These are phyloP conservation scores for Mormyrus lacerda DNA, from an alignment of 2,113 vertebrate genomes.

Conservation along the genomic window DNA sequence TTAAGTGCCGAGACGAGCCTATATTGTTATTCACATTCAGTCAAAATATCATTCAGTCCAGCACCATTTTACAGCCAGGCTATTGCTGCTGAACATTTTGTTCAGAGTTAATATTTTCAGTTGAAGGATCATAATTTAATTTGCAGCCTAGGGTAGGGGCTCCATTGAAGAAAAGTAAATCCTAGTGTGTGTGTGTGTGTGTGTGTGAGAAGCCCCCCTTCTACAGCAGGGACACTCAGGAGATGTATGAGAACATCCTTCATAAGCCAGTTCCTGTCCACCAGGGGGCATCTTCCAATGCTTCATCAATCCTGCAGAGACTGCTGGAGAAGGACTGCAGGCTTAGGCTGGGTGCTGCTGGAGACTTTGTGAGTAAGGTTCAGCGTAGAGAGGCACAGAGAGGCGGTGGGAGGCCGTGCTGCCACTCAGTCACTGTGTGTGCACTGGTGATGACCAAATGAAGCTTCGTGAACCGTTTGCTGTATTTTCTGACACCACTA, in stretches of 20 bases:
- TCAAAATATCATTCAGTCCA: neutral
- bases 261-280: conserved; percentile 82
- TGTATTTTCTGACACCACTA: neutral
- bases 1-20: neutral
- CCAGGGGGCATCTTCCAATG: conserved; percentile 77
- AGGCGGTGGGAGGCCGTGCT: neutral
- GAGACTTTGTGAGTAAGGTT: conserved; percentile 80
- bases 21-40: neutral
- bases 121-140: neutral
- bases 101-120: neutral
- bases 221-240: conserved; percentile 90
- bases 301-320: conserved; percentile 85
- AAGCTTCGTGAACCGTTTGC: neutral
- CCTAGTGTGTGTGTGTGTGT: neutral
- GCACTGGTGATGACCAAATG: neutral
- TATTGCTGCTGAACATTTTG: neutral
- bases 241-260: conserved; percentile 98
- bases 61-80: neutral
- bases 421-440: neutral
- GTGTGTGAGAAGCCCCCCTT: conserved; percentile 76
- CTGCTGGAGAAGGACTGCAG: conserved; percentile 90
- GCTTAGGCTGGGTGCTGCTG: conserved; percentile 79
- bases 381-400: neutral
- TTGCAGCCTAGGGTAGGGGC: neutral
- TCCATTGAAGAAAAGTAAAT: neutral